Evolutionary conservation across 2,797 vertebrate genomes (phyloP).

Genomic region (Danio kyathit): DNA sequence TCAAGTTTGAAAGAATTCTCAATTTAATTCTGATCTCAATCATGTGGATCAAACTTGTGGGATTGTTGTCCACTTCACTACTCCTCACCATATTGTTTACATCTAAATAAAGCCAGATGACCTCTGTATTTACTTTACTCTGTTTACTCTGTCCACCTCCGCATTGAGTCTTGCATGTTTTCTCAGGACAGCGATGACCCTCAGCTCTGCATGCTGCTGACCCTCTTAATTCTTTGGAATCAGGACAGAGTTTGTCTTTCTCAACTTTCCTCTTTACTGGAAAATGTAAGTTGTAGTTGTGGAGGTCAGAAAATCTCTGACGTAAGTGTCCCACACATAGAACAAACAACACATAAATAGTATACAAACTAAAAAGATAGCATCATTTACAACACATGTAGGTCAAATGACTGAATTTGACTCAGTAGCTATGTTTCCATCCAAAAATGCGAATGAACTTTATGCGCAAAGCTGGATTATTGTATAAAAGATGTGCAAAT

Average conservation of each 20-base stretch:
- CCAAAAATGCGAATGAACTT: too few species aligned
- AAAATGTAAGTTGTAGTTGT: neutral
- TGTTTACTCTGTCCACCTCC: neutral
- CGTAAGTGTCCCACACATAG: neutral
- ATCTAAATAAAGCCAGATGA: constrained; percentile 1
- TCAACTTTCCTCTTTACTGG: constrained; percentile 2
- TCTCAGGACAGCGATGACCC: constrained; percentile 35
- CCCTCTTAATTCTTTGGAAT: constrained; percentile 3
- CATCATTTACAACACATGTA: neutral
- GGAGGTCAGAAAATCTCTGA: neutral
- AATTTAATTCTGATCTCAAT: neutral
- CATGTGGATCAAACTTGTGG: neutral
- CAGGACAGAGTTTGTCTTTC: neutral
- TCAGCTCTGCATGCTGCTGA: constrained; percentile 6
- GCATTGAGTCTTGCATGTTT: constrained; percentile 8
- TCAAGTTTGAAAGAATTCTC: neutral
- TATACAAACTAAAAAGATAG: neutral
- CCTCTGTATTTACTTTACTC: neutral
- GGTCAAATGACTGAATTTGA: neutral
- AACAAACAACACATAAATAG: constrained; percentile 26
- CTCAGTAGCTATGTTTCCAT: too few species aligned
- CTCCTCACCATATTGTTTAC: neutral
- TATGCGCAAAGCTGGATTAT: too few species aligned
- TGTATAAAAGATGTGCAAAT: too few species aligned
- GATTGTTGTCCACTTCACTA: neutral